These are phyloP conservation scores for Calycopis cecrops DNA, from an alignment of 1,140 invertebrate genomes.

Conservation along the genomic window DNA sequence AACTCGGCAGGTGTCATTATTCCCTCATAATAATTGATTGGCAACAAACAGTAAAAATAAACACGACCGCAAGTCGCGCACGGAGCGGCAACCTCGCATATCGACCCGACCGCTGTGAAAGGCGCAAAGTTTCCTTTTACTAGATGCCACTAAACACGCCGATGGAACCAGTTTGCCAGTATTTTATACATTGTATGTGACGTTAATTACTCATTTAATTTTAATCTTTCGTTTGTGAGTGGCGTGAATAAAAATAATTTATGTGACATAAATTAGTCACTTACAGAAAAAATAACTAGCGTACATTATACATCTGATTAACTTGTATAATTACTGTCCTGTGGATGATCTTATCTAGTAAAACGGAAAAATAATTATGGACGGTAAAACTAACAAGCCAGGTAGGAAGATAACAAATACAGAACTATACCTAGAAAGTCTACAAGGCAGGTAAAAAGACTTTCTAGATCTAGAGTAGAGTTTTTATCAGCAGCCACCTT, in stretches of 20 bases:
- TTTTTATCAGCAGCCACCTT: too few species aligned
- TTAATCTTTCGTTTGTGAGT: not conserved
- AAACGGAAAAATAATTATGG: too few species aligned
- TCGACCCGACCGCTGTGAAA: conserved; percentile 36
- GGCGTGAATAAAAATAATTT: not conserved
- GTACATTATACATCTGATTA: too few species aligned
- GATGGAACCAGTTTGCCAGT: not conserved
- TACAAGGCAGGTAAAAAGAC: too few species aligned
- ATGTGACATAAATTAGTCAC: too few species aligned
- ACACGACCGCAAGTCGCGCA: conserved; percentile 32
- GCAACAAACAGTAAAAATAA: conserved; percentile 64
- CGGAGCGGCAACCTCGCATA: conserved; percentile 39
- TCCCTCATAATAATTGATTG: conserved; percentile 56
- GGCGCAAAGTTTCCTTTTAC: conserved; percentile 33
- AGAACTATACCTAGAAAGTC: too few species aligned
- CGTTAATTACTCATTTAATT: not conserved
- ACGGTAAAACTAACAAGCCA: not conserved
- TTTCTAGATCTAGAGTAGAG: too few species aligned
- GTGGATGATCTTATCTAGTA: too few species aligned
- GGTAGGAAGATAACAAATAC: too few species aligned
- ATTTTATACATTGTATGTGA: conserved; percentile 10
- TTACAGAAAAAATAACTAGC: too few species aligned
- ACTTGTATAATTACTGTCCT: too few species aligned
- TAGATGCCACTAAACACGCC: conserved; percentile 23
- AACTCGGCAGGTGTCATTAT: conserved; percentile 51